Evolutionary conservation across 2,113 vertebrate genomes (phyloP).

Genomic region (Toxotes chatareus): DNA sequence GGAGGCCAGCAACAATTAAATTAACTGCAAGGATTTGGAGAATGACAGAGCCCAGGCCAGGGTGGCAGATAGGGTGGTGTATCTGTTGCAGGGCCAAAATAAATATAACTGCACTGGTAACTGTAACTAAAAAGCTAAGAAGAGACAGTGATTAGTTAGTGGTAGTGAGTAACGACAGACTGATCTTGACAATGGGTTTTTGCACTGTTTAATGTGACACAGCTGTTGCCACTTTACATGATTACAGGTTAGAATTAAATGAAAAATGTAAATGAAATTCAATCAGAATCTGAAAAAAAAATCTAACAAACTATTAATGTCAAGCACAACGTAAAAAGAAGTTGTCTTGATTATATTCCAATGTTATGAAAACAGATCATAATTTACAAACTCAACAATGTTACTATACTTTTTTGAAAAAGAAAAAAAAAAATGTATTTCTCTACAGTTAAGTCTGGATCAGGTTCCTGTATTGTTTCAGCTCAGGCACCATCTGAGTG

Average conservation of each 20-base stretch:
- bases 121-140: neutral
- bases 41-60: neutral
- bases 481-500: neutral
- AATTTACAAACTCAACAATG: no score
- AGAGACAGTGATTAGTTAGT: neutral
- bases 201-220: no score
- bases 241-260: neutral
- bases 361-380: no score
- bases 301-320: no score
- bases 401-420: no score
- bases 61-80: no score
- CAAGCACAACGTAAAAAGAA: no score
- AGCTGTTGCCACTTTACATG: no score
- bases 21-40: conserved; percentile 8
- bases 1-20: conserved; percentile 15
- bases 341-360: no score
- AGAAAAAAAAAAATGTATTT: no score
- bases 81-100: neutral
- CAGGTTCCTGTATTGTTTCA: neutral
- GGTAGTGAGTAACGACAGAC: no score
- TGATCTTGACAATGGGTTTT: no score
- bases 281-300: neutral
- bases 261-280: neutral
- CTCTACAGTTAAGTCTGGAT: neutral
- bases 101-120: neutral